Conservation (phyloP, 2,888 invertebrate genomes). For the Phyllotreta striolata region DNA sequence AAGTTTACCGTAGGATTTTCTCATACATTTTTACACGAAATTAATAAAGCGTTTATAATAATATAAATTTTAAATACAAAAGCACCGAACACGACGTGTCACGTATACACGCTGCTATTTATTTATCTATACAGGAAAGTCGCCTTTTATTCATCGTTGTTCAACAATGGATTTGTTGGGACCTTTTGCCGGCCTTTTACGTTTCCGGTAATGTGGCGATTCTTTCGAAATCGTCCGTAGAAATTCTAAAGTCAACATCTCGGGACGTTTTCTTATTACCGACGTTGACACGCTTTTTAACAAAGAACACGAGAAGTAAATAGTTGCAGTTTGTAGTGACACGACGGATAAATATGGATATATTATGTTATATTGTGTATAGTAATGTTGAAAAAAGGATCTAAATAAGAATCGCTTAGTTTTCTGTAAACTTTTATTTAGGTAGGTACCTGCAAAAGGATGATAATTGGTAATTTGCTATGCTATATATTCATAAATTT, state of each 20-base stretch:
- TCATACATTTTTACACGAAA: too few relatives aligned
- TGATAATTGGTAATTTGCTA: too few relatives aligned
- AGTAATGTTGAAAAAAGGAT: too few relatives aligned
- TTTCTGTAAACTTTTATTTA: too few relatives aligned
- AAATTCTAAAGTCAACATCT: conserved; percentile 52
- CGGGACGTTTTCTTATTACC: conserved; percentile 49
- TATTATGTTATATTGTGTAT: too few relatives aligned
- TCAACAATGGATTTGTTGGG: conserved; percentile 30
- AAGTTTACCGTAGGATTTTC: too few relatives aligned
- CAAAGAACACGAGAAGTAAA: conserved; percentile 52
- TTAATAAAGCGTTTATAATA: too few relatives aligned
- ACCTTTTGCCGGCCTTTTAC: conserved; percentile 34
- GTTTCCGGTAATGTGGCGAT: conserved; percentile 40
- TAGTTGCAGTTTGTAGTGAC: conserved; percentile 28
- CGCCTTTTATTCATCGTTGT: conserved; percentile 21
- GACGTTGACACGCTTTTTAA: conserved; percentile 49
- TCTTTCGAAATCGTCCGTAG: conserved; percentile 46
- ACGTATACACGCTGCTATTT: not conserved
- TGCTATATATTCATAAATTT: too few relatives aligned
- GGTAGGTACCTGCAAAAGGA: too few relatives aligned
- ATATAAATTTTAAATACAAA: too few relatives aligned
- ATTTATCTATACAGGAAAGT: conserved; percentile 32
- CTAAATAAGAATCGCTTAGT: too few relatives aligned
- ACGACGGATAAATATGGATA: not conserved
- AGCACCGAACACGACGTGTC: too few relatives aligned